Conservation (phyloP, 2,888 invertebrate species). For the Dryobota labecula region DNA sequence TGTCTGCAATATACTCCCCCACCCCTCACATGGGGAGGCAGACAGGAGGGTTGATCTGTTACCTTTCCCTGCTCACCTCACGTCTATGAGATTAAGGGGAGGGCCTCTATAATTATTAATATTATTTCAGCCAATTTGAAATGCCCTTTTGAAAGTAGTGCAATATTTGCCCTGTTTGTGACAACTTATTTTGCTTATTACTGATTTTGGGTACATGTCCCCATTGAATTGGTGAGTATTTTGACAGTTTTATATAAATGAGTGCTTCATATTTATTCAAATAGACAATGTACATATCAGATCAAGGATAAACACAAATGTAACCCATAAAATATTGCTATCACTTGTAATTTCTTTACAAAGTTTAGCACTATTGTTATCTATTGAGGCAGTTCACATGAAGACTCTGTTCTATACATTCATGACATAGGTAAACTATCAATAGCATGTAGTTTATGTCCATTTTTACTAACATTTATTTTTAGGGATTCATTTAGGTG, state of each 20-base stretch:
- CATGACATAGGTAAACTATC: neutral
- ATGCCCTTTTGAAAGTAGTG: neutral
- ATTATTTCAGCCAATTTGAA: conserved; percentile 13
- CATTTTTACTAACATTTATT: neutral
- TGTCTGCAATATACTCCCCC: conserved; percentile 15
- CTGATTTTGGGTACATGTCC: neutral
- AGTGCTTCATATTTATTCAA: neutral
- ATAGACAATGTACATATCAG: neutral
- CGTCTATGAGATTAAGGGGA: conserved; percentile 21
- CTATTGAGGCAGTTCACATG: neutral
- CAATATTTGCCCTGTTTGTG: neutral
- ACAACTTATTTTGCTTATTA: neutral
- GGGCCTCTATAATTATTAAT: conserved; percentile 13
- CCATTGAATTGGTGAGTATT: conserved; percentile 26
- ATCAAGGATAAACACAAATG: neutral
- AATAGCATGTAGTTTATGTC: neutral
- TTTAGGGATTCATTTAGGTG: neutral
- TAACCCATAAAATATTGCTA: neutral
- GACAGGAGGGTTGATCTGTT: conserved; percentile 51
- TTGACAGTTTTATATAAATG: conserved; percentile 11
- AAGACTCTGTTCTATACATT: conserved; percentile 1
- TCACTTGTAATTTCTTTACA: neutral
- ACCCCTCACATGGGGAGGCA: conserved; percentile 19
- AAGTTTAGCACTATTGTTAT: conserved; percentile 1
- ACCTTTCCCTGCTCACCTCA: conserved; percentile 31